phyloP scores from a whole-genome alignment of 2,797 vertebrate genomes.

The Hozukius guyotensis region DNA sequence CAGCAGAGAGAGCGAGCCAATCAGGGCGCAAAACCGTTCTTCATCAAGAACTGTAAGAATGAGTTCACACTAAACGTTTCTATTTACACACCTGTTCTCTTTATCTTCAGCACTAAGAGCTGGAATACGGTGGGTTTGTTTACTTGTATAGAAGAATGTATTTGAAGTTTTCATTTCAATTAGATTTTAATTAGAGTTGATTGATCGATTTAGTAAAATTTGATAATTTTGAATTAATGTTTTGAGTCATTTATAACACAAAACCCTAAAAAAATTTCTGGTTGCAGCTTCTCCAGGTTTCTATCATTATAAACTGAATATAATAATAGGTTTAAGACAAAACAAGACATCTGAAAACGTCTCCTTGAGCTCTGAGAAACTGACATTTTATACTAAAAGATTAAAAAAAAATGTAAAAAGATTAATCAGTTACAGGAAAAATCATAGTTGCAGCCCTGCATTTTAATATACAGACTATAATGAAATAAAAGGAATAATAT shows the following conservation, averaged over 20 bases:
- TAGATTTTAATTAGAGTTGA: neutral
- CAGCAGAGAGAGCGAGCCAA: conserved; percentile 85
- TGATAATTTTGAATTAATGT: neutral
- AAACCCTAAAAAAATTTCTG: neutral
- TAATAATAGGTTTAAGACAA: neutral
- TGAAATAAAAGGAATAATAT: neutral
- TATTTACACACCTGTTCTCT: too few relatives aligned
- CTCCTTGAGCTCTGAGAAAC: neutral
- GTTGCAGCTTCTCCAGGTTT: neutral
- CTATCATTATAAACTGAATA: neutral
- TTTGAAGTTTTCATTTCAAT: neutral
- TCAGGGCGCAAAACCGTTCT: conserved; percentile 89
- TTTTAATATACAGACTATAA: neutral
- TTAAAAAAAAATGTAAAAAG: neutral
- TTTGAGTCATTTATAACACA: neutral
- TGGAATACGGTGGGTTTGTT: rapidly evolving
- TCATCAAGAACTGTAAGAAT: conserved; percentile 91
- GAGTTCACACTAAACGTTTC: neutral
- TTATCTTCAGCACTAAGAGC: neutral
- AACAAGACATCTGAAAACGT: neutral
- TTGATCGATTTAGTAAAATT: neutral
- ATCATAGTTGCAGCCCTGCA: neutral
- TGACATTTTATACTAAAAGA: neutral
- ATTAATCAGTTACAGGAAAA: neutral
- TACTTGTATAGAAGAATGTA: neutral